phyloP scores from a whole-genome alignment of 1,140 invertebrate genomes.

The Drosophila sp. region DNA sequence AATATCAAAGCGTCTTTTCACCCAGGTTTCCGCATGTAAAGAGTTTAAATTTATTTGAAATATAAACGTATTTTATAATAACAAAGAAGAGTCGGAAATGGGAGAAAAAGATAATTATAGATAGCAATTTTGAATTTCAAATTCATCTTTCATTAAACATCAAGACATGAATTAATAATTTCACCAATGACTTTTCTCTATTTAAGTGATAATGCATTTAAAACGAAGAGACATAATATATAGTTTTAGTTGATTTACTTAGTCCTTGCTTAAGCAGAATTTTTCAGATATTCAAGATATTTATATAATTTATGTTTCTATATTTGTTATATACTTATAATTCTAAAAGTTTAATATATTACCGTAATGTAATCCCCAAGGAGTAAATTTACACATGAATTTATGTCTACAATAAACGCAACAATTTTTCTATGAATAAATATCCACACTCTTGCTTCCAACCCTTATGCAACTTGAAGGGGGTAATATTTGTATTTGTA shows the following conservation, averaged over 20 bases:
- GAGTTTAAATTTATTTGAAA: constrained; percentile 64
- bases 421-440: constrained; percentile 65
- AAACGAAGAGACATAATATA: too few relatives aligned
- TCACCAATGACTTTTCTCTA: too few relatives aligned
- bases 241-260: too few relatives aligned
- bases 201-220: too few relatives aligned
- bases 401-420: constrained; percentile 61
- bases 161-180: too few relatives aligned
- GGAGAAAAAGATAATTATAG: not conserved
- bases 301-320: too few relatives aligned
- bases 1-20: constrained; percentile 76
- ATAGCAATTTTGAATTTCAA: constrained; percentile 1
- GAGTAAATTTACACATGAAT: constrained; percentile 59
- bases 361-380: constrained; percentile 60
- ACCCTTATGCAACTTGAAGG: not conserved
- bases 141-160: not conserved
- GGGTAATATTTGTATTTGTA: constrained; percentile 26
- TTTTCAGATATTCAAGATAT: too few relatives aligned
- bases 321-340: too few relatives aligned
- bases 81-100: not conserved
- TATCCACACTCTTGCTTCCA: constrained; percentile 24
- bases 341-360: too few relatives aligned
- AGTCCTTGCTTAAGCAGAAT: too few relatives aligned
- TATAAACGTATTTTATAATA: constrained; percentile 40
- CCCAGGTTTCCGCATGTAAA: constrained; percentile 8